These are phyloP conservation scores for Gephyroberyx darwinii DNA, from an alignment of 2,797 vertebrate genomes.

Conservation along the genomic window DNA sequence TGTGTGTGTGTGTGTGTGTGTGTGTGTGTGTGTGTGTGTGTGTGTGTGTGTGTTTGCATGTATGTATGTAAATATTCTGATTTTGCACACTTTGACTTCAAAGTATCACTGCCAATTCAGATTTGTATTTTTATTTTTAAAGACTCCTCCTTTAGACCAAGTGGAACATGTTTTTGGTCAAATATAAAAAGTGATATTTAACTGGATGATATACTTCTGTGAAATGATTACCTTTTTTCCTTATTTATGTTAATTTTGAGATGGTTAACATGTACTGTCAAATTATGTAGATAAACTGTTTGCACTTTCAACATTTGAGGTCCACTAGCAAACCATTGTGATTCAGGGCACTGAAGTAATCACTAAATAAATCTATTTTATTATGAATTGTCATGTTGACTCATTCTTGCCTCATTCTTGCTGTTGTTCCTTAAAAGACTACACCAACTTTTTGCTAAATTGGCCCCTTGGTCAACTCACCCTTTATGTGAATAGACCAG, in stretches of 20 bases:
- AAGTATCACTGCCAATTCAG: conserved; percentile 68
- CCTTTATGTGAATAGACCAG: no score
- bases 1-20: conserved; percentile 5
- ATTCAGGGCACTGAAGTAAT: conserved; percentile 16
- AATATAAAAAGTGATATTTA: conserved; percentile 18
- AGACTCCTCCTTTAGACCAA: conserved; percentile 34
- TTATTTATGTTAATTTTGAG: conserved; percentile 31
- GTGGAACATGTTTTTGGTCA: conserved; percentile 7
- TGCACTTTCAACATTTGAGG: conserved; percentile 54
- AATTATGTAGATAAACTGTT: conserved; percentile 36
- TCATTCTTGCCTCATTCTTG: neutral
- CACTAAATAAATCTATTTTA: conserved; percentile 70
- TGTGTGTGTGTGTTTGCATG: conserved; percentile 14
- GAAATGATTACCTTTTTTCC: conserved; percentile 39
- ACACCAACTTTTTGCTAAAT: no score
- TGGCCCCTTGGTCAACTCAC: no score
- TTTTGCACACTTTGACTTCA: conserved; percentile 52
- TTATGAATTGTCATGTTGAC: conserved; percentile 23
- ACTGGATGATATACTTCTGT: conserved; percentile 30
- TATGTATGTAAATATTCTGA: conserved; percentile 32
- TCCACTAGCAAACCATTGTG: conserved; percentile 12
- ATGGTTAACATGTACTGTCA: conserved; percentile 43
- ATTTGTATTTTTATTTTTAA: conserved; percentile 13
- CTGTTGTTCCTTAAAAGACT: neutral
- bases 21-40: conserved; percentile 1